Evolutionary conservation across 2,797 vertebrate species (phyloP), one percentile per base, ranked within the genome.

Genomic region (Pogonophryne albipinna): DNA sequence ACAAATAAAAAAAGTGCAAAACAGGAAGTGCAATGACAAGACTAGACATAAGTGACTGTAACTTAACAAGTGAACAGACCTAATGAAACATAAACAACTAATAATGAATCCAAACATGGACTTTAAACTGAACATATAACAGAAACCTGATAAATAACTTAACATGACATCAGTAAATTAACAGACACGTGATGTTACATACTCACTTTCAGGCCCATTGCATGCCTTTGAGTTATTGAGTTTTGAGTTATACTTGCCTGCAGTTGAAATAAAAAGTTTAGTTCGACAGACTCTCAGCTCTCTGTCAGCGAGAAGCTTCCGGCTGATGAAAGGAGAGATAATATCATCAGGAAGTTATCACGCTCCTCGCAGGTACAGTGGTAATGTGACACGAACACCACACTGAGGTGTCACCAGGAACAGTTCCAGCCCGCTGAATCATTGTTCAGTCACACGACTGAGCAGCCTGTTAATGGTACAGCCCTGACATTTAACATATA

Each of bases 401-500:
- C 83, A 57, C 73, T 34, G 59, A 4, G 20, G 74, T 76, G 86
- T 84, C 86, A 53, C 59, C 58, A 8, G 56, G 59, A 87, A 79
- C 89, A 50, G 82, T 81, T 91, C 88, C 85, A 85, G 87, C 58
- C 57, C 52, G 49, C 68, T 85, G 79, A 74, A 73, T 83, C 83
- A 74, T 80, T 87, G 87, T 76, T 90, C 89, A 89, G 79, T 75
- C 84, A 76, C 53, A 83, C 84, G 73, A 82, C 82, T 69, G 80
- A 85, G 86, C 78, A 84, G 79, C 68, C 85, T 74, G 80, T 82
- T 91, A 88, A 90, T 74, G 81, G 79, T 41, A 80, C 71, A 68
- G 66, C 71, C 45, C 74, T 87, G 89, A 91, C 89, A 87, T 91
- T 91, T 90, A 90, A 85, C 88, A 89, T 80, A 31, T 88, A 75